A percentile compares a stretch with the other conserved stretches of the same genome.
phyloP scores from a whole-genome alignment of 2,113 vertebrate species.

The Rhabdornis inornatus region DNA sequence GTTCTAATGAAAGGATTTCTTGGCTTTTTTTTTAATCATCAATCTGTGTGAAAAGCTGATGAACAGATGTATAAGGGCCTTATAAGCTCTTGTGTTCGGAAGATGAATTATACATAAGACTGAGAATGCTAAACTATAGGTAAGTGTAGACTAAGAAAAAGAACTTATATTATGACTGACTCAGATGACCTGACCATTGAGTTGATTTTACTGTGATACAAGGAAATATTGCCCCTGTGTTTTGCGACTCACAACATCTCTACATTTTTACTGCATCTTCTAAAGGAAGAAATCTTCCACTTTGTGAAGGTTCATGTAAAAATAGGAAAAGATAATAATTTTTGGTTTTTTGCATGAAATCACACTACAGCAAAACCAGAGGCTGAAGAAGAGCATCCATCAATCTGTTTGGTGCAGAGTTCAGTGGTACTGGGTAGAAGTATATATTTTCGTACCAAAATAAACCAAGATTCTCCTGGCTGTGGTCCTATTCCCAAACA shows the following conservation, averaged over 20 bases:
- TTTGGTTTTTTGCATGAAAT: background rate
- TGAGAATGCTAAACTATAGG: background rate
- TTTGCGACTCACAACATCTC: background rate
- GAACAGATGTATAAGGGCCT: background rate
- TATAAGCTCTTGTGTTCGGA: background rate
- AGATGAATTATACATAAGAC: background rate
- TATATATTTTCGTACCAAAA: background rate
- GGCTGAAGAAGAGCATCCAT: background rate
- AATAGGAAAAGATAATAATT: background rate
- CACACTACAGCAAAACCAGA: background rate
- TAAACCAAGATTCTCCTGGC: background rate
- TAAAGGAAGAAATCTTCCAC: background rate
- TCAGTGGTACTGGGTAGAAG: background rate
- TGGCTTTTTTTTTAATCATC: background rate
- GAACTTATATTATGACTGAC: background rate
- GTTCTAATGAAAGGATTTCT: background rate
- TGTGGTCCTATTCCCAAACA: background rate
- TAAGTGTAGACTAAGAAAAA: background rate
- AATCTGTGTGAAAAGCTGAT: background rate
- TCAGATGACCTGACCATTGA: rapidly evolving
- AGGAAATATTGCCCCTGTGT: background rate
- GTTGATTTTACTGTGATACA: background rate
- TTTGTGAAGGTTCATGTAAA: background rate
- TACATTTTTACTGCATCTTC: background rate
- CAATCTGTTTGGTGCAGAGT: background rate